phyloP scores from a whole-genome alignment of 1,140 invertebrate genomes.

The Magallana angulata region DNA sequence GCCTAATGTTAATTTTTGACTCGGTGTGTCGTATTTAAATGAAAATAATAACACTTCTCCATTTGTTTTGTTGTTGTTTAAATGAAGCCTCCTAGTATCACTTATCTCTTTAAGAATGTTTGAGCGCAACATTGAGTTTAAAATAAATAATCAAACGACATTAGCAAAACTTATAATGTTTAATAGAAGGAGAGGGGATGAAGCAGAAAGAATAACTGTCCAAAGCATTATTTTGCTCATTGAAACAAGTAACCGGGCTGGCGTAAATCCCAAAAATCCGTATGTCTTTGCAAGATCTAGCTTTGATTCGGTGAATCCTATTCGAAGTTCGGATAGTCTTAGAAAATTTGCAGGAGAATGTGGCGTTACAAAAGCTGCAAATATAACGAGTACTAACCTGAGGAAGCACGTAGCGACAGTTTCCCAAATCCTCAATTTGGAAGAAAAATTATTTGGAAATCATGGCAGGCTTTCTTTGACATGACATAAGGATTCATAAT shows the following conservation, averaged over 20 bases:
- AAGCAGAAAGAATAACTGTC: no score
- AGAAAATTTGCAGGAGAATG: conserved; percentile 48
- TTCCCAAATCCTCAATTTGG: conserved; percentile 54
- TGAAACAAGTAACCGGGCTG: conserved; percentile 50
- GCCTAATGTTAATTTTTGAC: no score
- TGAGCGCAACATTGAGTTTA: no score
- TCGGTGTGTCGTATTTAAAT: no score
- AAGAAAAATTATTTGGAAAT: conserved; percentile 47
- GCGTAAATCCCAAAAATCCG: conserved; percentile 52
- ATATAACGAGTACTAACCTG: conserved; percentile 55
- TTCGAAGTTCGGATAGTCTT: conserved; percentile 52
- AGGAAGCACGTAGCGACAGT: conserved; percentile 60
- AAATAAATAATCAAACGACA: no score
- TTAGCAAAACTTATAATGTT: no score
- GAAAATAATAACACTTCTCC: no score
- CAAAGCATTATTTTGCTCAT: conserved; percentile 52
- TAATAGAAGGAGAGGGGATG: no score
- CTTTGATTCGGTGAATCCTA: conserved; percentile 48
- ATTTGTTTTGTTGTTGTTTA: no score
- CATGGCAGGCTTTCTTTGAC: conserved; percentile 57
- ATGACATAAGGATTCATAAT: conserved; percentile 57
- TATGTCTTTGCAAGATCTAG: conserved; percentile 58
- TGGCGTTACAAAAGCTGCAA: conserved; percentile 37
- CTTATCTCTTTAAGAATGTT: no score
- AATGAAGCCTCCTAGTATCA: no score